Evolutionary conservation across 2,113 vertebrate genomes (phyloP).

Genomic region (Lampris megalopsis): DNA sequence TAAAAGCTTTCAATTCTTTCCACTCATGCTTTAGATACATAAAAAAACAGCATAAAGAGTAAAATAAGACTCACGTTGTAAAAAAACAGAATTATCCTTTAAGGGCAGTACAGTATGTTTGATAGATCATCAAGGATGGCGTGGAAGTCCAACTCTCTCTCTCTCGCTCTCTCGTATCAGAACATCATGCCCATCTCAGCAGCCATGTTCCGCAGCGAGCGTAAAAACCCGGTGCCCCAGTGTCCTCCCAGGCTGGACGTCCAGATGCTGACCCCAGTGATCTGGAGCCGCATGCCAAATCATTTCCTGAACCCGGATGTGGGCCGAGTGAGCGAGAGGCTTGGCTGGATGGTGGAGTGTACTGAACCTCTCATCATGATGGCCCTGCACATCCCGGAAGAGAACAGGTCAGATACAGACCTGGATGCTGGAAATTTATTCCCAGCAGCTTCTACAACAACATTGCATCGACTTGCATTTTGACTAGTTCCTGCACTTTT

Average conservation of each 20-base stretch:
- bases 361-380: conserved; percentile 92
- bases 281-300: conserved; percentile 96
- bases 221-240: conserved; percentile 90
- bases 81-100: too few relatives aligned
- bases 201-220: conserved; percentile 94
- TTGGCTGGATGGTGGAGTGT: conserved; percentile 93
- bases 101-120: too few relatives aligned
- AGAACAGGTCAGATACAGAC: conserved; percentile 87
- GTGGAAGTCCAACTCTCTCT: neutral
- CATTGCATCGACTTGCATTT: too few relatives aligned
- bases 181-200: conserved; percentile 98
- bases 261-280: conserved; percentile 89
- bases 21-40: too few relatives aligned
- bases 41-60: too few relatives aligned
- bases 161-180: conserved; percentile 64
- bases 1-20: too few relatives aligned
- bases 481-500: too few relatives aligned
- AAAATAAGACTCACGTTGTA: too few relatives aligned
- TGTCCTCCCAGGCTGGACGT: conserved; percentile 89
- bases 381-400: conserved; percentile 95
- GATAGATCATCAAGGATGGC: too few relatives aligned
- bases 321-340: conserved; percentile 83
- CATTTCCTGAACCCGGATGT: conserved; percentile 87
- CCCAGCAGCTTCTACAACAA: too few relatives aligned
- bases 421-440: neutral